Conservation (phyloP, 1,140 invertebrate species). For the Vanessa atalanta region DNA sequence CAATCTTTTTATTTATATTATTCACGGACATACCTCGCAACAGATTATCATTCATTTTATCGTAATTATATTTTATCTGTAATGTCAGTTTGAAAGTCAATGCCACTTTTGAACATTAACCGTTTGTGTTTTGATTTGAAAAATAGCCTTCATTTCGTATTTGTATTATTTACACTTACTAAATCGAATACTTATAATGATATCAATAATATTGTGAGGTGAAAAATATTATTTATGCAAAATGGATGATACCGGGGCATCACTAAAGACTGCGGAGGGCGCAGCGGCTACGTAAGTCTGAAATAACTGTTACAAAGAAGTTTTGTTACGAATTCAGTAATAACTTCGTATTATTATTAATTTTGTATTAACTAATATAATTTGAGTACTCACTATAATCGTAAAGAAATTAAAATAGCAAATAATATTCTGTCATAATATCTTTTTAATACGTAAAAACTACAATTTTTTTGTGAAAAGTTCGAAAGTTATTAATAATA, state of each 20-base stretch:
- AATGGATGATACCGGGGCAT: slow-evolving; percentile 59
- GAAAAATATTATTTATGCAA: slow-evolving; percentile 19
- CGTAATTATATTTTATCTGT: too few species aligned
- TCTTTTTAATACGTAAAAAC: too few species aligned
- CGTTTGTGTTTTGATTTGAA: slow-evolving; percentile 31
- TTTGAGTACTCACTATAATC: too few species aligned
- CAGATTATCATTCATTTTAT: too few species aligned
- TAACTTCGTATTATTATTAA: too few species aligned
- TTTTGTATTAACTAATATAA: too few species aligned
- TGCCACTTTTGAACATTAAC: slow-evolving; percentile 27
- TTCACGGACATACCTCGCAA: too few species aligned
- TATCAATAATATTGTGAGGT: slow-evolving; percentile 13
- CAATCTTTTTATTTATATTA: too few species aligned
- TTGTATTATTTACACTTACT: not conserved
- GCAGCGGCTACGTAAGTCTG: slow-evolving; percentile 54
- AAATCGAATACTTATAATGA: not conserved
- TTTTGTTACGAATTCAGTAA: not conserved
- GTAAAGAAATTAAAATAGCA: too few species aligned
- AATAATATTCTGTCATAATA: too few species aligned
- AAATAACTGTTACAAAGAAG: not conserved
- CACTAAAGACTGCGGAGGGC: slow-evolving; percentile 43
- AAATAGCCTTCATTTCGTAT: not conserved
- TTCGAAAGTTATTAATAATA: too few species aligned
- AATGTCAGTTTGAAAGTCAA: not conserved
- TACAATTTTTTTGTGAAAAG: too few species aligned